Evolutionary conservation across 1,140 invertebrate species (phyloP).

Genomic region (Lordiphosa mommai): DNA sequence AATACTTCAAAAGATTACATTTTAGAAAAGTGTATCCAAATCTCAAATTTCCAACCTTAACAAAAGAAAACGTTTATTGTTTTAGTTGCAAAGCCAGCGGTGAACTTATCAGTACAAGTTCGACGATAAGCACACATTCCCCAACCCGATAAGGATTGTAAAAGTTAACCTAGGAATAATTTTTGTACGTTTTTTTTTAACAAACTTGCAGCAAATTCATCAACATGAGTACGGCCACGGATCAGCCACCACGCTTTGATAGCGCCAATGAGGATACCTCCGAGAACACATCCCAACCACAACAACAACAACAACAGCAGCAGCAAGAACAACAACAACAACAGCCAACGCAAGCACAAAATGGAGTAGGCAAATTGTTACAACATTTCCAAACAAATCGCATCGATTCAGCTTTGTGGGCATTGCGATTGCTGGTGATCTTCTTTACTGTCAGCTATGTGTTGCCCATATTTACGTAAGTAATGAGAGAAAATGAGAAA

Average conservation of each 20-base stretch:
- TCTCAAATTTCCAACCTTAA: not conserved
- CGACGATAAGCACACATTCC: conserved; percentile 17
- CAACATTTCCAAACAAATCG: conserved; percentile 89
- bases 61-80: not conserved
- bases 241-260: conserved; percentile 41
- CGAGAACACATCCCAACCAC: conserved; percentile 34
- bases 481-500: not conserved
- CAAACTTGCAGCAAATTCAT: conserved; percentile 25
- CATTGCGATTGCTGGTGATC: conserved; percentile 89
- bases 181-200: not conserved
- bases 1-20: not conserved
- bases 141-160: conserved; percentile 24
- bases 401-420: conserved; percentile 91
- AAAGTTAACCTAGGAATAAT: conserved; percentile 9
- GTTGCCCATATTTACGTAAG: conserved; percentile 92
- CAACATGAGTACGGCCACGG: conserved; percentile 53
- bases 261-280: conserved; percentile 34
- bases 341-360: conserved; percentile 32
- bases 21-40: not conserved
- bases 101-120: conserved; percentile 2
- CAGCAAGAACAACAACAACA: conserved; percentile 30
- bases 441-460: conserved; percentile 91
- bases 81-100: not conserved
- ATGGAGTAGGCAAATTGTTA: conserved; percentile 84
- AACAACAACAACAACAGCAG: conserved; percentile 30